Base-by-base conservation (phyloP, 1,140 invertebrate genomes). In the Eurosta solidaginis region DNA sequence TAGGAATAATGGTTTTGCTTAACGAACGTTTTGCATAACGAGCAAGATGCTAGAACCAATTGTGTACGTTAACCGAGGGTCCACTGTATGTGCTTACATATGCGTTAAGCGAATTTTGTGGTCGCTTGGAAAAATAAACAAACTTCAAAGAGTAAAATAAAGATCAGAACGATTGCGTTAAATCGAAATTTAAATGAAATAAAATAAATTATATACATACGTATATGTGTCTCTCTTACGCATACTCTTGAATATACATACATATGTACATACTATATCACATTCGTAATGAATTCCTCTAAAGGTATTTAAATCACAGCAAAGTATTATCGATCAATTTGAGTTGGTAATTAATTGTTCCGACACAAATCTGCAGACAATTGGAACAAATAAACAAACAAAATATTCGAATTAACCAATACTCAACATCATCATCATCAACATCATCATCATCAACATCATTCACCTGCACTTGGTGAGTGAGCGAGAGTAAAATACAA, bases 331-430 rank as follows among this genome's bases (percentile, higher is more conserved):
- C 73, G 50, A 78, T 50, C 74, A 78, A 63, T 22, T 76, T 63
- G 73, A 78, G 73, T 68, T 68, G 33, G 59, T 78, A 78, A 78
- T 78, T 78, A 78, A 78, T 78, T 76, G 78, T 76, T 78, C 78
- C 78, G 78, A 78, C 54, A n/a, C 33, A 6, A 68, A 68, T 6
- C 59, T 68, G 59, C 59, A 68, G 59, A 68, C 59, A 68, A 52
- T 63, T 50, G 45, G 74, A 78, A 68, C 27, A 68, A 68, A 68
- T n/a, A 68, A 68, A 68, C 59, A 68, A 68, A 68, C 33, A 40
- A 33, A 29, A 25, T 14, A 68, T 40, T 20, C 59, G 59, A 68
- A 1, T 54, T 33, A 36, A 78, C 54, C 50, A 75, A 77, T 77
- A 78, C 77, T 74, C 22, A 74, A 42, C 50, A 77, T 44, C 76